Evolutionary conservation across 2,888 invertebrate species (phyloP), one percentile per base, ranked within the genome.

Genomic region (Dryocosmus kuriphilus): DNA sequence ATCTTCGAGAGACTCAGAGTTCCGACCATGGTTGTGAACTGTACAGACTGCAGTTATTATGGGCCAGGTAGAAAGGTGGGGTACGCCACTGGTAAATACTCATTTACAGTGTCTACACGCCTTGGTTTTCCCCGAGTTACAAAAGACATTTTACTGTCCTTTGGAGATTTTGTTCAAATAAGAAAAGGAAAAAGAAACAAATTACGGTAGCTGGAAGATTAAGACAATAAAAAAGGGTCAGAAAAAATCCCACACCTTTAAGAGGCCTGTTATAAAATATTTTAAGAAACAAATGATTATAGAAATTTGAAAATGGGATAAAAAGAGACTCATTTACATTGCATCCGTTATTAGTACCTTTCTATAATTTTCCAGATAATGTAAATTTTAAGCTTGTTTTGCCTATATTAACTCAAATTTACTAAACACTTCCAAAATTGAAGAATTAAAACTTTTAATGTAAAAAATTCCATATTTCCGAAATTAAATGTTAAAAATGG

Each of bases 121-220:
- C n/a, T n/a, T 30, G 71, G 71, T 71, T 51, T 71, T 71, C 71
- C 71, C 71, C 71, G 51, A 30, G 30, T 24, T 57, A 11, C 22
- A 24, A 57, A 41, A 41, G 41, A 41, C 14, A 57, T 57, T n/a
- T 11, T 24, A 57, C 57, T 24, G 24, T 11, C 57, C 57, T 14
- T 14, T 57, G 24, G 24, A 11, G 22, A 22, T 11, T 14, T 57
- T 57, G 24, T 24, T 22, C 11, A 24, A 57, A 57, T 14, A 57
- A 57, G n/a, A 24, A 57, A 57, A 2, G 24, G 14, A 24, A 9
- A 24, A 24, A 4, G 24, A n/a, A 51, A 51, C 1, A 46, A 46
- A 46, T 46, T 46, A 16, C 1, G 46, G 7, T 19, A 51, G 7
- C 7, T 51, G n/a, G n/a, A n/a, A 51, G 51, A 51, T 19, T 51